Percentiles rank a stretch among this genome's conserved stretches.
phyloP scores from a whole-genome alignment of 2,797 vertebrate genomes.

The Australoheros facetus region DNA sequence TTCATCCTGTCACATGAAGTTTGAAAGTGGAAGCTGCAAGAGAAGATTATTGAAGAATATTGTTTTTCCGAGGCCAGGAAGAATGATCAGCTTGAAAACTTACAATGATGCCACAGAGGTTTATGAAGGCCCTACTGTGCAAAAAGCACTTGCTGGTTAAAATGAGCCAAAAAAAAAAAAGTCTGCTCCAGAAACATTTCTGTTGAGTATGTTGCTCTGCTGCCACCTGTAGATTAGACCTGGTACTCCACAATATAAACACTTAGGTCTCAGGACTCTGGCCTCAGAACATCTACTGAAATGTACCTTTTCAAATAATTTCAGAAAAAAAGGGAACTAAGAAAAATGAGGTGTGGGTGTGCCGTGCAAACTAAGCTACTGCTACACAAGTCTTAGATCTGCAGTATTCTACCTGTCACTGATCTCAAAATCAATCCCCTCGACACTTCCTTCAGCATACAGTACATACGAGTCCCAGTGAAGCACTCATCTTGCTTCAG shows the following conservation, averaged over 20 bases:
- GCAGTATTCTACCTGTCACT: constrained; percentile 22
- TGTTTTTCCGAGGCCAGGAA: constrained; percentile 18
- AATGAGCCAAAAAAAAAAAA: constrained; percentile 27
- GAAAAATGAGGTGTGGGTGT: not conserved
- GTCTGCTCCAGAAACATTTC: constrained; percentile 25
- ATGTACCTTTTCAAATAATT: constrained; percentile 10
- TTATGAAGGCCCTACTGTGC: constrained; percentile 12
- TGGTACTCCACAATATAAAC: constrained; percentile 33
- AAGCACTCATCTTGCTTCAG: constrained; percentile 19
- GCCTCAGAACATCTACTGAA: constrained; percentile 20
- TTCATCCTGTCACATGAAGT: constrained; percentile 62
- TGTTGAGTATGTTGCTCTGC: constrained; percentile 66
- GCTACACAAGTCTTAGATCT: not conserved
- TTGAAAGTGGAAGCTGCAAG: constrained; percentile 68
- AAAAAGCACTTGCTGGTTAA: constrained; percentile 31
- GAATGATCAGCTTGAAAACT: constrained; percentile 48
- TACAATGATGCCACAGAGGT: constrained; percentile 39
- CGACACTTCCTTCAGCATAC: constrained; percentile 26
- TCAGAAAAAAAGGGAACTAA: not conserved
- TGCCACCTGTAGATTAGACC: constrained; percentile 69
- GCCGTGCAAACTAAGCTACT: constrained; percentile 1
- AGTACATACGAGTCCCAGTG: constrained; percentile 40
- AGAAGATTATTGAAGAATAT: constrained; percentile 13
- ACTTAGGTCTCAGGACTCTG: constrained; percentile 21
- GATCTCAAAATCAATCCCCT: constrained; percentile 41